Conservation (phyloP, 2,888 invertebrate genomes). For the Dastarcus helophoroides region DNA sequence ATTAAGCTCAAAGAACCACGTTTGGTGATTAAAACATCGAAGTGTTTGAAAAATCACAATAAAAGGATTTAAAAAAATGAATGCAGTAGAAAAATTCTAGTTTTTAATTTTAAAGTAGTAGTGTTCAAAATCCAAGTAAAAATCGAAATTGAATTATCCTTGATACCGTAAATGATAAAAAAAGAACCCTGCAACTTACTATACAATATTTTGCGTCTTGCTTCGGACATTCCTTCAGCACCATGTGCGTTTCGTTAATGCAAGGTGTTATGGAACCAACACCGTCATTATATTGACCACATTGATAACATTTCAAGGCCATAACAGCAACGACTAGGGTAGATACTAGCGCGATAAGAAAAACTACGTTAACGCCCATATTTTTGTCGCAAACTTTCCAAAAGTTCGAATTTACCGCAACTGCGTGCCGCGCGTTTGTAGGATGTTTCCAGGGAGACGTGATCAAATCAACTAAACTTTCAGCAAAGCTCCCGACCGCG, state of each 20-base stretch:
- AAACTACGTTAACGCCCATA: slow-evolving; percentile 14
- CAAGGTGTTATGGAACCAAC: slow-evolving; percentile 79
- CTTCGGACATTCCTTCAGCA: slow-evolving; percentile 56
- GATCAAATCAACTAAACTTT: too few relatives aligned
- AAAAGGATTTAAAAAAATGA: too few relatives aligned
- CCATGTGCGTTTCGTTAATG: slow-evolving; percentile 61
- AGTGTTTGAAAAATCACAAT: too few relatives aligned
- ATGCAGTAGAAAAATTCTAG: slow-evolving; percentile 1
- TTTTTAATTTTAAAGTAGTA: slow-evolving; percentile 1
- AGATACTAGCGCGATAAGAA: neutral
- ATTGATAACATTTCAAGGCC: slow-evolving; percentile 59
- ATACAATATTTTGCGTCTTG: slow-evolving; percentile 56
- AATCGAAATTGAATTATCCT: too few relatives aligned
- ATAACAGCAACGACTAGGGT: slow-evolving; percentile 29
- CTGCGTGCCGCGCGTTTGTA: too few relatives aligned
- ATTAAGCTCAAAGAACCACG: too few relatives aligned
- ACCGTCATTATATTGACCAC: slow-evolving; percentile 76
- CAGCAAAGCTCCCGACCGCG: too few relatives aligned
- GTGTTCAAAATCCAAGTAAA: too few relatives aligned
- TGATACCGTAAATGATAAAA: too few relatives aligned
- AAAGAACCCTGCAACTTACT: slow-evolving; percentile 46
- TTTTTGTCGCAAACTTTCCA: neutral
- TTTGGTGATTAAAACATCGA: too few relatives aligned
- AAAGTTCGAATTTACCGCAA: too few relatives aligned
- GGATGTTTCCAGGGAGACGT: too few relatives aligned